Evolutionary conservation across 2,113 vertebrate species (phyloP).

Genomic region (Xiphophorus maculatus): DNA sequence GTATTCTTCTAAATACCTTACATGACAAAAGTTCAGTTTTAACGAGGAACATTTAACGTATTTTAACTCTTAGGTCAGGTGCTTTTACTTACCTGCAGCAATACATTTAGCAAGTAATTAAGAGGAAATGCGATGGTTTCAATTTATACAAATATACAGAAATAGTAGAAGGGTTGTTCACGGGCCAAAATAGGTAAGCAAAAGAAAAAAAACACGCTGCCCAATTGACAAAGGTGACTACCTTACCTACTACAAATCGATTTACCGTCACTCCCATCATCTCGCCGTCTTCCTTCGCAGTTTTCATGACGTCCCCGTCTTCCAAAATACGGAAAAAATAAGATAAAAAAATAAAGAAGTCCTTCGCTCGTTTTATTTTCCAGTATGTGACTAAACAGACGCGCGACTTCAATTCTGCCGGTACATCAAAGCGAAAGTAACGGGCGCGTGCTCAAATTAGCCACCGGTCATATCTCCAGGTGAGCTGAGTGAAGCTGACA

Average conservation of each 20-base stretch:
- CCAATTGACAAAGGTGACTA: too few species aligned
- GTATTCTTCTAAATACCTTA: not conserved
- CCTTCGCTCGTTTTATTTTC: not conserved
- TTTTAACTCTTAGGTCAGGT: not conserved
- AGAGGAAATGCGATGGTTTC: not conserved
- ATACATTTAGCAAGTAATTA: not conserved
- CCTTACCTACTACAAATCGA: constrained; percentile 65
- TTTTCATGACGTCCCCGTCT: constrained; percentile 49
- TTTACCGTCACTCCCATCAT: constrained; percentile 53
- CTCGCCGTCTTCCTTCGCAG: constrained; percentile 51
- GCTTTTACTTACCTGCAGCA: not conserved
- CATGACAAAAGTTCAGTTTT: too few species aligned
- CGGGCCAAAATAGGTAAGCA: too few species aligned
- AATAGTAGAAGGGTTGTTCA: not conserved
- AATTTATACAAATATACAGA: not conserved
- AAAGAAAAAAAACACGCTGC: not conserved
- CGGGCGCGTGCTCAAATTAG: not conserved
- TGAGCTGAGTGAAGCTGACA: too few species aligned
- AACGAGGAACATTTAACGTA: too few species aligned
- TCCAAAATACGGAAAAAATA: not conserved
- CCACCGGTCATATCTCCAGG: constrained; percentile 40
- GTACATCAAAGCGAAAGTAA: constrained; percentile 3
- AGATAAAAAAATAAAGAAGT: not conserved
- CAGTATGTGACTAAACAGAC: not conserved
- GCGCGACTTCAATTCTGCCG: not conserved